Conservation (phyloP, 2,888 invertebrate genomes). For the Agrenia bidenticulata region DNA sequence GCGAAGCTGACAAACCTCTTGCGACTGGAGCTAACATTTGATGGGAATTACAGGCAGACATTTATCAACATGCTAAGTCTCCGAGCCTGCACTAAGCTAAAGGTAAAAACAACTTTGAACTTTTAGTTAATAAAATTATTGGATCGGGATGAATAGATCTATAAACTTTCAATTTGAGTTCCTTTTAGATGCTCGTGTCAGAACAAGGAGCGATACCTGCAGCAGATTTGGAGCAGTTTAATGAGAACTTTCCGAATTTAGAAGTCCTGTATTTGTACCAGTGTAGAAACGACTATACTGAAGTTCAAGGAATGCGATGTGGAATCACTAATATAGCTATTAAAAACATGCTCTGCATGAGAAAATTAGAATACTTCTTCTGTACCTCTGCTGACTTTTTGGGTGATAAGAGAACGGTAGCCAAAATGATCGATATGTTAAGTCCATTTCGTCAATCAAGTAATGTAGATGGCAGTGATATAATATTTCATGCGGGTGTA, state of each 20-base stretch:
- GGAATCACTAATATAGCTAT: neutral
- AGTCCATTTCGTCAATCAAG: neutral
- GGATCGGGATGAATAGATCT: neutral
- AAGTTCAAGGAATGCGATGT: neutral
- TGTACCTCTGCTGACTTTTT: neutral
- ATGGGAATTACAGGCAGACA: neutral
- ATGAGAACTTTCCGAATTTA: neutral
- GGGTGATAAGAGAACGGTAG: neutral
- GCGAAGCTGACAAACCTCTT: neutral
- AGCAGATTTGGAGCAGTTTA: neutral
- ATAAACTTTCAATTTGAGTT: neutral
- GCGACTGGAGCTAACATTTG: slow-evolving; percentile 14
- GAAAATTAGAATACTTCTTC: slow-evolving; percentile 6
- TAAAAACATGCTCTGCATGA: neutral
- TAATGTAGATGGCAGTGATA: slow-evolving; percentile 1
- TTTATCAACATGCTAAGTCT: neutral
- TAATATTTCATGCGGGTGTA: neutral
- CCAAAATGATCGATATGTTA: neutral
- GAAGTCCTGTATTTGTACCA: slow-evolving; percentile 7
- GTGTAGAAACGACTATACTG: neutral
- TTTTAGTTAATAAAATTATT: no score
- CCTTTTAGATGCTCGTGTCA: neutral
- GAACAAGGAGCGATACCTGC: neutral
- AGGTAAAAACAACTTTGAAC: no score
- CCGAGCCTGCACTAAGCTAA: neutral